Evolutionary conservation across 2,113 vertebrate genomes (phyloP), one percentile per base, ranked within the genome.

Genomic region (Suricata suricatta): DNA sequence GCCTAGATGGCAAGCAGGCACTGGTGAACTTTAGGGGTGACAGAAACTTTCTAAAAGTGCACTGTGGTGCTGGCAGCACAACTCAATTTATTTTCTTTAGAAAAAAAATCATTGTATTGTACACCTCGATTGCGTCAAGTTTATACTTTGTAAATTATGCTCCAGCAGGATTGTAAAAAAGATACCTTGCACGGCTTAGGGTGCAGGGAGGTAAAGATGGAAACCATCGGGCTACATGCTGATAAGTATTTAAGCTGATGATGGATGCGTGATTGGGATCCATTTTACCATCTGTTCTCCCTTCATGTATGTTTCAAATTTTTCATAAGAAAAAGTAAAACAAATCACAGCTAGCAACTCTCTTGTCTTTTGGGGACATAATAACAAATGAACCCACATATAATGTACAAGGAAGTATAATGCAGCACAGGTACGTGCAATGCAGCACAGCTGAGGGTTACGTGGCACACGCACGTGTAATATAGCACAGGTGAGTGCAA

Each of bases 161-260:
- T 29, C 64, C 50, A 2, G 6, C 13, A 31, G 25, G 17, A 3
- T 9, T 52, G 16, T n/a, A 21, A 64, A n/a, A 15, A 64, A 14
- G 33, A 52, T 5, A 21, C 0, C 60, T 33, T 72, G 19, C 8
- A 10, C 44, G 21, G 15, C 12, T 29, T 15, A 33, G 2, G 5
- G 25, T 1, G 27, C 2, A 15, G 29, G 41, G 5, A 6, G n/a
- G 19, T 50, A 2, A 66, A 21, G 35, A 14, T 11, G 14, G 54
- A 23, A 54, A 47, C 11, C 17, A 2, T 6, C 13, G 11, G 19
- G 8, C 41, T 50, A 0, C 5, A 1, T 5, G 13, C 25, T 19
- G 21, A 3, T 23, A 23, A 17, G 35, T 17, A 2, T 82, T 27
- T 50, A 38, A 82, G n/a, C 52, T 7, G 4, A n/a, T 12, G 21